These are phyloP conservation scores for Spheniscus mendiculus DNA, from an alignment of 2,113 vertebrate species.

Conservation along the genomic window DNA sequence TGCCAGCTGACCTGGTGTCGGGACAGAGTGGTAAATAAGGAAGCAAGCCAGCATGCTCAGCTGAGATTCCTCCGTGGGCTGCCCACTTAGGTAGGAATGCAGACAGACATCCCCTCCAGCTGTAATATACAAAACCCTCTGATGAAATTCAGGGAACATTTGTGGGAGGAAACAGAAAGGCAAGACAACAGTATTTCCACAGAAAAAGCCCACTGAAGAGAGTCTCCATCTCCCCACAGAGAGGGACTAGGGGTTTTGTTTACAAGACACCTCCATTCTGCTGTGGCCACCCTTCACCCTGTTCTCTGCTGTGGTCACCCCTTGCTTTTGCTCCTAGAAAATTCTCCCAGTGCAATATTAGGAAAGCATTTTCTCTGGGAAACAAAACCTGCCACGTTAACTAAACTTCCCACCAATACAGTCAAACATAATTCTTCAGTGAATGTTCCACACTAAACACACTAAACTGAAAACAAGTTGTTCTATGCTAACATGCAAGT, in stretches of 20 bases:
- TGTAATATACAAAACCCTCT: conserved; percentile 31
- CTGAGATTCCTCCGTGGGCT: conserved; percentile 71
- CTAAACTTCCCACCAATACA: neutral
- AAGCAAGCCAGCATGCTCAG: conserved; percentile 88
- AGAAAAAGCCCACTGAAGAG: neutral
- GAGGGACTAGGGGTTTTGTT: neutral
- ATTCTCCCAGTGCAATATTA: neutral
- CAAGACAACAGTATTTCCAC: neutral
- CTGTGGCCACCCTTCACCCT: neutral
- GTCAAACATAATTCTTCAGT: neutral
- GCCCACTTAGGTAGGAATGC: conserved; percentile 83
- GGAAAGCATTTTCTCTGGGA: neutral
- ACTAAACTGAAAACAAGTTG: neutral
- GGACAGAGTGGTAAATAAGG: conserved; percentile 90
- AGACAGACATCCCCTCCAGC: conserved; percentile 80
- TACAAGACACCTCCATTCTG: neutral
- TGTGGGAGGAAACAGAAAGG: neutral
- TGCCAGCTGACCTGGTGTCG: conserved; percentile 78
- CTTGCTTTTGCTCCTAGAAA: neutral
- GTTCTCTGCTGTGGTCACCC: neutral
- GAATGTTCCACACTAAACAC: neutral
- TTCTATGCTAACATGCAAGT: neutral
- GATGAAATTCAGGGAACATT: neutral
- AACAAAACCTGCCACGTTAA: neutral
- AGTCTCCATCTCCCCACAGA: neutral